Evolutionary conservation across 2,888 invertebrate genomes (phyloP), one percentile per base, ranked within the genome.

Genomic region (Drosophila merina): DNA sequence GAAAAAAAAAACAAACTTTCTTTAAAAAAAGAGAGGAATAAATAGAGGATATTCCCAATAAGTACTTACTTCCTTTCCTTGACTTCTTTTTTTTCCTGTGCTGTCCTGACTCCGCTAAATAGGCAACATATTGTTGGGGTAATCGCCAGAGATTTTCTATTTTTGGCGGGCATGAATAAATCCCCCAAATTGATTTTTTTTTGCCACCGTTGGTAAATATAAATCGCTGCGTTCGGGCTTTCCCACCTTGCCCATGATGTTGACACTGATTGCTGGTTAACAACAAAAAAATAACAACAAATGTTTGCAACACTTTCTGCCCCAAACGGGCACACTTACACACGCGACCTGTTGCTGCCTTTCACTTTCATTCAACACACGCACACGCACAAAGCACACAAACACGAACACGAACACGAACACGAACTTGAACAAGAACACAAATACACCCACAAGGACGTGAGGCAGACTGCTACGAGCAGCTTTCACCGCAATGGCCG

Each of bases 301-400:
- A 45, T 49, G 63, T 10, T 44, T 44, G 20, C 44, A 20, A 12
- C 30, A 31, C 12, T 50, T 38, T 64, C 62, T 26, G 48, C 31
- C 30, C 44, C 40, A 33, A 26, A 8, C 55, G 14, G 8, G 30
- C 25, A 42, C 57, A 31, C 44, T 7, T n/a, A 56, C 36, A 49
- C 45, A 50, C 67, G 62, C 75, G 72, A 83, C 88, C 88, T 87
- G 88, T 83, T 83, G 83, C 86, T 72, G 83, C 71, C 80, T 86
- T 83, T 86, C 86, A 87, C 84, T 86, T 88, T 88, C 86, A 54
- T 60, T 54, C 45, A 52, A 20, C 20, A 20, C 20, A 20, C 20
- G 60, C 62, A 57, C 49, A 54, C 44, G 20, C 57, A 31, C n/a
- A 48, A 30, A 42, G 30, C 25, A 51, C 48, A 10, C 44, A 9